A percentile compares a stretch with the other conserved stretches of the same genome.
Evolutionary conservation across 2,888 invertebrate species (phyloP).

Genomic region (Alviniconcha strummeri): DNA sequence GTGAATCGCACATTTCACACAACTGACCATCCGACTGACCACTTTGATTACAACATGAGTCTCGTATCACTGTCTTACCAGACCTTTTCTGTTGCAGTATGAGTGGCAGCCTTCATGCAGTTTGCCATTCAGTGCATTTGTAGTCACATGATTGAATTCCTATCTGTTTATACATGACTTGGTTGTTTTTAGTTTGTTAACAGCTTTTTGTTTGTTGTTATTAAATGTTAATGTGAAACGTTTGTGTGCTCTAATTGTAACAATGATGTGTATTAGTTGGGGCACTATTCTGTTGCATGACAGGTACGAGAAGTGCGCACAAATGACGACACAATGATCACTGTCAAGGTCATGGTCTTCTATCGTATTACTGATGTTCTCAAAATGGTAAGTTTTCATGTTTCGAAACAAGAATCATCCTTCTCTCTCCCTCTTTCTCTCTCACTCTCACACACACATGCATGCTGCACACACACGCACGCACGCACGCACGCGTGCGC

Average conservation of each 20-base stretch:
- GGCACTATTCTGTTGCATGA: too few species aligned
- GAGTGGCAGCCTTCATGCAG: conserved; percentile 51
- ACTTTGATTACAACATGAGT: conserved; percentile 71
- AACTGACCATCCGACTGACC: conserved; percentile 64
- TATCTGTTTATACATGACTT: neutral
- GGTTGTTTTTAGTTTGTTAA: neutral
- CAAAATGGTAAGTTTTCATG: conserved; percentile 59
- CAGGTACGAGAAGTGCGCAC: conserved; percentile 68
- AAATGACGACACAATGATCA: conserved; percentile 69
- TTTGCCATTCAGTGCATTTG: conserved; percentile 30
- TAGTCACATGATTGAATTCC: too few species aligned
- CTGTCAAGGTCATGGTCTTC: conserved; percentile 69
- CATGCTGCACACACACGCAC: too few species aligned
- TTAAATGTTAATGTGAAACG: neutral
- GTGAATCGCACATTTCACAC: conserved; percentile 63
- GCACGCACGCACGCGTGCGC: too few species aligned
- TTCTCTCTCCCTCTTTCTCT: too few species aligned
- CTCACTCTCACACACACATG: too few species aligned
- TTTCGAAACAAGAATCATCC: too few species aligned
- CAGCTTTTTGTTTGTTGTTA: neutral
- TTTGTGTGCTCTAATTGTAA: neutral
- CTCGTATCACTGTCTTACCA: conserved; percentile 1
- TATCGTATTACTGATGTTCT: conserved; percentile 66
- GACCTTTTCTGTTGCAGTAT: too few species aligned
- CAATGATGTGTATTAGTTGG: neutral